phyloP scores from a whole-genome alignment of 1,140 invertebrate genomes.

The Palaemon carinicauda region DNA sequence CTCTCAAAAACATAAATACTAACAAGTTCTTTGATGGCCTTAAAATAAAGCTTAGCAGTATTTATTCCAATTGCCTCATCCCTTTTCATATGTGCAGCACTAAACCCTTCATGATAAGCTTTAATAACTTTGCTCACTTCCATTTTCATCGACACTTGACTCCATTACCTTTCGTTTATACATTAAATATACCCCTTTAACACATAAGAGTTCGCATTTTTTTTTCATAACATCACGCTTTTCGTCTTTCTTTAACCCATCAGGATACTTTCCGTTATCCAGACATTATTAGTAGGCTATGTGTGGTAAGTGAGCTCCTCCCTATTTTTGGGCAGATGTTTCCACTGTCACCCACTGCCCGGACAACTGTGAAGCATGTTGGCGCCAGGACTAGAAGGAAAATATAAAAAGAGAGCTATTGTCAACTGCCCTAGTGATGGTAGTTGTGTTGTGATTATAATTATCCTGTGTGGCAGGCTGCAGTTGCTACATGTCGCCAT shows the following conservation, averaged over 20 bases:
- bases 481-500: too few species aligned
- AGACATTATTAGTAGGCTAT: neutral
- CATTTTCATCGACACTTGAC: too few species aligned
- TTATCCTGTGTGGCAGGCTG: neutral
- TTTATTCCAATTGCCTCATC: too few species aligned
- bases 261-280: neutral
- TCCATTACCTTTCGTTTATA: neutral
- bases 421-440: too few species aligned
- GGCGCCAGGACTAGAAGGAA: neutral
- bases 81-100: too few species aligned
- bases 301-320: too few species aligned
- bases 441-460: too few species aligned
- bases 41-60: too few species aligned
- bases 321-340: neutral
- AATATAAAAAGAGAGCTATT: neutral
- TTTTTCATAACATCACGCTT: neutral
- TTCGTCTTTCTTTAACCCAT: neutral
- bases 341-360: neutral
- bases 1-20: too few species aligned
- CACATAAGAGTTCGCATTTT: neutral
- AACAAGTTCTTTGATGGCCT: too few species aligned
- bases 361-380: neutral
- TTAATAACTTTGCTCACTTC: too few species aligned
- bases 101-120: too few species aligned
- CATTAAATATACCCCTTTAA: neutral